A percentile compares a stretch with the other conserved stretches of the same genome.
phyloP scores from a whole-genome alignment of 2,888 invertebrate species.

The Lasioglossum vierecki region DNA sequence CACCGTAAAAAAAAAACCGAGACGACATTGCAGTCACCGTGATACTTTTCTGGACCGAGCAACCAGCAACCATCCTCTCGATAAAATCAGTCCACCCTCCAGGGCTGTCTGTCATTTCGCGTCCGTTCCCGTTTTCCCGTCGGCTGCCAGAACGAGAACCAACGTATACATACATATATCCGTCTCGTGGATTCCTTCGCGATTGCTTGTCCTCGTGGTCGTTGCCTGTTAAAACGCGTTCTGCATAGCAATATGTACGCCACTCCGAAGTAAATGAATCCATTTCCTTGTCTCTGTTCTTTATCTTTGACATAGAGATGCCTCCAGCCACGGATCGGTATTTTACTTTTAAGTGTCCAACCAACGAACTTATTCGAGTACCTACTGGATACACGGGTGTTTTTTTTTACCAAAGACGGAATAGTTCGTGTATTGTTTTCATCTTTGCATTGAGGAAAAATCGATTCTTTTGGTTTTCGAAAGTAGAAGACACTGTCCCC shows the following conservation, averaged over 20 bases:
- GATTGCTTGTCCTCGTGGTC: background rate
- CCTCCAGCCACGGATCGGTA: background rate
- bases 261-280: slow-evolving; percentile 10
- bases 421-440: background rate
- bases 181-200: background rate
- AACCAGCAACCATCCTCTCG: slow-evolving; percentile 16
- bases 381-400: background rate
- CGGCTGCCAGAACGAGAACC: background rate
- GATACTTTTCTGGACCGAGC: slow-evolving; percentile 8
- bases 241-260: background rate
- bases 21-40: background rate
- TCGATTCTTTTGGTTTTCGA: no score
- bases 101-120: slow-evolving; percentile 27
- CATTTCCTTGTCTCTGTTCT: background rate
- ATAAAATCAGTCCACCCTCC: slow-evolving; percentile 44
- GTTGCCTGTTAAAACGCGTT: slow-evolving; percentile 3
- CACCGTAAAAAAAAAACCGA: slow-evolving; percentile 35
- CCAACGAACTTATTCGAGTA: background rate
- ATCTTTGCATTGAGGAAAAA: no score
- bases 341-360: background rate
- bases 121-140: slow-evolving; percentile 22
- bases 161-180: background rate
- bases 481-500: no score
- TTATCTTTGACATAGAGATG: background rate
- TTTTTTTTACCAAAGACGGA: background rate